Percentiles rank a stretch among this genome's conserved stretches.
phyloP scores from a whole-genome alignment of 2,113 vertebrate genomes.

The Porphyrio hochstetteri region DNA sequence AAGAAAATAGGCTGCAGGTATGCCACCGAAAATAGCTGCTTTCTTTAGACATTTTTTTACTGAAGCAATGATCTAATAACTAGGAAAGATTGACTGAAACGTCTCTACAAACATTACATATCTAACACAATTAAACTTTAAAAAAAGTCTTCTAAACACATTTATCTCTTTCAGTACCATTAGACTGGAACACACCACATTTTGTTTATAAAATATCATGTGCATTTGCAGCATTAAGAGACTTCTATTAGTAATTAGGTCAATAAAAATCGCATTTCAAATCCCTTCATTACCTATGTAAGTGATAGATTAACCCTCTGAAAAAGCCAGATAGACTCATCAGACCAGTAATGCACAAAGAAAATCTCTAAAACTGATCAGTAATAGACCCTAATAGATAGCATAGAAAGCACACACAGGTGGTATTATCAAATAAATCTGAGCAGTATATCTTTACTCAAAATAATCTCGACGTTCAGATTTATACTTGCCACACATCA shows the following conservation, averaged over 20 bases:
- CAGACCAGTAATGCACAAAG: neutral
- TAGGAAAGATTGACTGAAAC: neutral
- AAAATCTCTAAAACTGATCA: neutral
- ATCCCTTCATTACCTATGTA: neutral
- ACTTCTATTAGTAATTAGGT: constrained; percentile 39
- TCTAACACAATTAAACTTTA: neutral
- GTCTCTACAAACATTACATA: neutral
- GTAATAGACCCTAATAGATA: neutral
- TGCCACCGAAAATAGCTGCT: neutral
- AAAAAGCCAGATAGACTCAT: neutral
- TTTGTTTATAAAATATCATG: neutral
- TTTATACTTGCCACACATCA: neutral
- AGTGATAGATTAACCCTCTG: constrained; percentile 5
- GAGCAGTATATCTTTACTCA: neutral
- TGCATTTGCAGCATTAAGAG: neutral
- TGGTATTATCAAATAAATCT: neutral
- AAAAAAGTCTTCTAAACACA: neutral
- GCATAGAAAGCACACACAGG: neutral
- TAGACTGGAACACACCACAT: neutral
- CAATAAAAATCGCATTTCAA: constrained; percentile 21
- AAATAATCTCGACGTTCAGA: neutral
- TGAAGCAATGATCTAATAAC: neutral
- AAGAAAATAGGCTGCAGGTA: neutral
- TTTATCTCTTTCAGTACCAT: neutral
- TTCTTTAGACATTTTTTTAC: neutral